phyloP scores from a whole-genome alignment of 2,113 vertebrate species.

The Nycticebus coucang region DNA sequence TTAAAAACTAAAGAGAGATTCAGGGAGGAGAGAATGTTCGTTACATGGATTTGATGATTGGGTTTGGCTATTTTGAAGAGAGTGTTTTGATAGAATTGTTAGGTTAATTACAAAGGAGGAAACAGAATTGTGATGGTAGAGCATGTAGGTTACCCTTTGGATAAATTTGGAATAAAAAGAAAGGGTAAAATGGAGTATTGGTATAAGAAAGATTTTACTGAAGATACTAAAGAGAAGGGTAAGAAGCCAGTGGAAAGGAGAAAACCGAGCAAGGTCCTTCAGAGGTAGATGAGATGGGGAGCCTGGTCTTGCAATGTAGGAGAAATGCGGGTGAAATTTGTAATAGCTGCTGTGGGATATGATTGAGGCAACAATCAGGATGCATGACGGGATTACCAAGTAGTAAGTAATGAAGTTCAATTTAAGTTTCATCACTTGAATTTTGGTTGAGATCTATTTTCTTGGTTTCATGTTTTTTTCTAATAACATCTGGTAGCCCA shows the following conservation, averaged over 20 bases:
- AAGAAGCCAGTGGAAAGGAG: background rate
- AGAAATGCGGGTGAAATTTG: background rate
- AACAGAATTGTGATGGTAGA: background rate
- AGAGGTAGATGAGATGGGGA: background rate
- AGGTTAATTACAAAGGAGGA: background rate
- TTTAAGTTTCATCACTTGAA: background rate
- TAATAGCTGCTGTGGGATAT: background rate
- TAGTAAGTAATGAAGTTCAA: background rate
- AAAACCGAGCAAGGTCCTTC: background rate
- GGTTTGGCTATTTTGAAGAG: background rate
- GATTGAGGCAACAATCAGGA: background rate
- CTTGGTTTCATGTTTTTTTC: background rate
- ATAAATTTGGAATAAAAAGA: slow-evolving; percentile 3
- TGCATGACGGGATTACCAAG: background rate
- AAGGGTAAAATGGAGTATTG: background rate
- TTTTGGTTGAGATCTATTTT: slow-evolving; percentile 20
- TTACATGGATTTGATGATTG: background rate
- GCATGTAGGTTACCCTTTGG: background rate
- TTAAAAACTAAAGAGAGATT: background rate
- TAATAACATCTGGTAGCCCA: background rate
- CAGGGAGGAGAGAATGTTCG: background rate
- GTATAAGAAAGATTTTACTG: background rate
- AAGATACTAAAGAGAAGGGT: background rate
- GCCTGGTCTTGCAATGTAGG: background rate
- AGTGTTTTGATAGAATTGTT: background rate